A percentile compares a stretch with the other conserved stretches of the same genome.
Conservation (phyloP, 2,797 vertebrate genomes). For the Melanotaenia maccullochi region DNA sequence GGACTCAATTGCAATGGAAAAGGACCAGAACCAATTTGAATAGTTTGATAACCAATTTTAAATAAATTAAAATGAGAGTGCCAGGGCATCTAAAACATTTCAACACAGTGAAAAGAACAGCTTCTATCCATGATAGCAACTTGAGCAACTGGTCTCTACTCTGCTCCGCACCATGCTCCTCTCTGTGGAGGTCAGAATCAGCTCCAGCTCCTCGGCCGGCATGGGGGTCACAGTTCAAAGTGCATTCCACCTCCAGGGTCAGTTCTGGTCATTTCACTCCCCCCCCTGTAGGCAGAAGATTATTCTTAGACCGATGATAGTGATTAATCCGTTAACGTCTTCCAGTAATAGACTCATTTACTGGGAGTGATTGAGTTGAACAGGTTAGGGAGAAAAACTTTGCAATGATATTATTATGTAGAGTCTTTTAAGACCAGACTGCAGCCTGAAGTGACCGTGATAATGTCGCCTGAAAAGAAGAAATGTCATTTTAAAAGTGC, state of each 20-base stretch:
- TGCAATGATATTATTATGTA: slow-evolving; percentile 29
- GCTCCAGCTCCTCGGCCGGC: not conserved
- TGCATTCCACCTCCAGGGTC: slow-evolving; percentile 61
- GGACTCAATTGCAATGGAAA: too few relatives aligned
- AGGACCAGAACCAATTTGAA: too few relatives aligned
- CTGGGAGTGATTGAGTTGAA: slow-evolving; percentile 54
- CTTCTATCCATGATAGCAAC: slow-evolving; percentile 27
- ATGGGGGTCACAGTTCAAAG: slow-evolving; percentile 72
- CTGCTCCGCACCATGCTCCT: slow-evolving; percentile 12
- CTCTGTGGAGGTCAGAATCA: slow-evolving; percentile 63
- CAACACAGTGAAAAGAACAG: too few relatives aligned
- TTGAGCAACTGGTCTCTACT: slow-evolving; percentile 68
- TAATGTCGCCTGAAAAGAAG: slow-evolving; percentile 14
- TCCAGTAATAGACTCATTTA: slow-evolving; percentile 55
- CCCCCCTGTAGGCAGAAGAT: slow-evolving; percentile 26
- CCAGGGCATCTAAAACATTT: too few relatives aligned
- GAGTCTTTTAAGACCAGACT: slow-evolving; percentile 27
- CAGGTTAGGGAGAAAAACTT: slow-evolving; percentile 21
- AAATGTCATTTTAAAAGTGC: slow-evolving; percentile 35
- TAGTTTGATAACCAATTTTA: too few relatives aligned
- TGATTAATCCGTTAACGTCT: slow-evolving; percentile 54
- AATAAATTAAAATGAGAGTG: too few relatives aligned
- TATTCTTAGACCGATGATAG: slow-evolving; percentile 64
- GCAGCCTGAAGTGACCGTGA: not conserved
- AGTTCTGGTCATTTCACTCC: slow-evolving; percentile 44